Base-by-base conservation (phyloP, 1,140 invertebrate genomes). In the Heliconius congener region DNA sequence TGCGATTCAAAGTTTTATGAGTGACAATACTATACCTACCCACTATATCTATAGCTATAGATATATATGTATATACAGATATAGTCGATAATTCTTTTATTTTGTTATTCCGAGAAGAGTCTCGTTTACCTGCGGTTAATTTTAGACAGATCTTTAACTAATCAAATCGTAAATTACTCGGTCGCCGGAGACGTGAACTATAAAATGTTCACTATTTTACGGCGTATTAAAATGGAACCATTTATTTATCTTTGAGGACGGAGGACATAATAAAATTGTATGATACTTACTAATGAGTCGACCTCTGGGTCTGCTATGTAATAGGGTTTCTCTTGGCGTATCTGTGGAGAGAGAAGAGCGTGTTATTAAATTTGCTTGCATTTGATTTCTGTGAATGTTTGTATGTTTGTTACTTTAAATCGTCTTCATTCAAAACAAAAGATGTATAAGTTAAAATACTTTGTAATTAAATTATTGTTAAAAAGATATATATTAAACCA, bases 261-360 rank as follows among this genome's bases (percentile, higher is more conserved):
- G 74, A 71, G 73, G 73, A 79, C 72, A 77, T 81, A 81, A 87
- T 86, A 84, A 88, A 87, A 86, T 52, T 73, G 81, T 83, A 78
- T 76, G 82, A 91, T 95, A 98, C 98, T 99, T 96, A 99, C 98
- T 96, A 99, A 96, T 96, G 98, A 98, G 96, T 99, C 98, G 95
- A 99, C 97, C 97, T 99, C 99, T 90, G 98, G 98, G 96, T 99
- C 98, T 91, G 98, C 98, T 96, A 98, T 98, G 95, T 99, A 99
- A 96, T 98, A 99, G 91, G 98, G 98, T 96, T 99, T 99, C 96
- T 99, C 98, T 97, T 98, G 97, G 95, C 98, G 97, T 96, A 99
- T 99, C 98, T 99, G 97, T 90, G 97, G 97, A 95, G 95, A 95
- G 95, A 96, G 95, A 92, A 92, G 79, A 71, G n/a, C 6, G 5